Evolutionary conservation across 2,797 vertebrate genomes (phyloP).

Genomic region (Linurgus olivaceus): DNA sequence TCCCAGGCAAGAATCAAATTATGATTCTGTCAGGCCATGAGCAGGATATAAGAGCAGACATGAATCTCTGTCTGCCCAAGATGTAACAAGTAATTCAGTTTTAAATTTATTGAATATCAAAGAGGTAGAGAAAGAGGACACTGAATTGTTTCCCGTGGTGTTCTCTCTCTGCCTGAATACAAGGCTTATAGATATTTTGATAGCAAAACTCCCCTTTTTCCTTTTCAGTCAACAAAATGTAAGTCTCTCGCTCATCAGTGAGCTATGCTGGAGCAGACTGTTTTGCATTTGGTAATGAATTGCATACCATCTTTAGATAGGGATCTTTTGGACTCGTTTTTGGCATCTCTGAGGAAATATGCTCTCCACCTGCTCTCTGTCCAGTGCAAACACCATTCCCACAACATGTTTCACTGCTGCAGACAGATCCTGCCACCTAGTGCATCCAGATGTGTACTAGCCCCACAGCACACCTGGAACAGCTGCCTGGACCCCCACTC

Average conservation of each 20-base stretch:
- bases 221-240: not conserved
- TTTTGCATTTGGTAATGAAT: conserved; percentile 58
- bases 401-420: not conserved
- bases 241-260: conserved; percentile 1
- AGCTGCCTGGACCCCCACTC: not conserved
- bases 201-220: not conserved
- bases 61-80: not conserved
- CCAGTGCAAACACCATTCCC: not conserved
- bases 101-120: not conserved
- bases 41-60: not conserved
- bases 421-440: conserved; percentile 64
- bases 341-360: conserved; percentile 7
- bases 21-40: not conserved
- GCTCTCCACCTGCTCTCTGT: conserved; percentile 45
- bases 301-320: conserved; percentile 45
- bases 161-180: conserved; percentile 3
- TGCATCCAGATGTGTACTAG: conserved; percentile 41
- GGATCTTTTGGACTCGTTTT: conserved; percentile 27
- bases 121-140: not conserved
- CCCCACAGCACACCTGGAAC: not conserved
- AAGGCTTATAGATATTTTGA: not conserved
- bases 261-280: conserved; percentile 17
- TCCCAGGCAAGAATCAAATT: not conserved
- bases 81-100: not conserved
- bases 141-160: not conserved